Conservation (phyloP, 2,888 invertebrate genomes). For the Erebia epiphron region DNA sequence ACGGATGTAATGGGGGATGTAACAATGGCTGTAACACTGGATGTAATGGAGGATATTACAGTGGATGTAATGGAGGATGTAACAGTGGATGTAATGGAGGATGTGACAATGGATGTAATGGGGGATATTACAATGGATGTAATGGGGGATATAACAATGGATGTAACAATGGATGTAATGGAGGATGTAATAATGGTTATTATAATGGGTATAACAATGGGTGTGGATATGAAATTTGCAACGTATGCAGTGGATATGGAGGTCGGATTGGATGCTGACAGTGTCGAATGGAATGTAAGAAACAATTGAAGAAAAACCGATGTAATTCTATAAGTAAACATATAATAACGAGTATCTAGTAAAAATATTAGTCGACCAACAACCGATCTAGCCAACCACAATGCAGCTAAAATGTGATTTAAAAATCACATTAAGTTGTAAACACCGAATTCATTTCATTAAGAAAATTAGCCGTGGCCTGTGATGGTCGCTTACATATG, state of each 20-base stretch:
- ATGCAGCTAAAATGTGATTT: no score
- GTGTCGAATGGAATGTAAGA: not conserved
- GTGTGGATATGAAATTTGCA: not conserved
- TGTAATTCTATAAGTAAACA: not conserved
- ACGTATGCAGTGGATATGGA: not conserved
- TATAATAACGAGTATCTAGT: not conserved
- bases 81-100: conserved; percentile 44
- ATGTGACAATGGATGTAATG: conserved; percentile 42
- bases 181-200: not conserved
- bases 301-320: not conserved
- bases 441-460: no score
- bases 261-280: not conserved
- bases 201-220: not conserved
- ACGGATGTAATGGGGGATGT: conserved; percentile 35
- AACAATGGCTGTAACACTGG: conserved; percentile 40
- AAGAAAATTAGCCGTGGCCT: no score
- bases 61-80: conserved; percentile 42
- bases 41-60: conserved; percentile 26
- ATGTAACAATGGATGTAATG: not conserved
- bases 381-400: no score
- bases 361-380: no score
- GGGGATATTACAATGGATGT: conserved; percentile 26
- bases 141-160: not conserved
- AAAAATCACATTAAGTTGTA: no score
- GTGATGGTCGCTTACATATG: no score